Evolutionary conservation across 2,113 vertebrate genomes (phyloP).

Genomic region (Mesitornis unicolor): DNA sequence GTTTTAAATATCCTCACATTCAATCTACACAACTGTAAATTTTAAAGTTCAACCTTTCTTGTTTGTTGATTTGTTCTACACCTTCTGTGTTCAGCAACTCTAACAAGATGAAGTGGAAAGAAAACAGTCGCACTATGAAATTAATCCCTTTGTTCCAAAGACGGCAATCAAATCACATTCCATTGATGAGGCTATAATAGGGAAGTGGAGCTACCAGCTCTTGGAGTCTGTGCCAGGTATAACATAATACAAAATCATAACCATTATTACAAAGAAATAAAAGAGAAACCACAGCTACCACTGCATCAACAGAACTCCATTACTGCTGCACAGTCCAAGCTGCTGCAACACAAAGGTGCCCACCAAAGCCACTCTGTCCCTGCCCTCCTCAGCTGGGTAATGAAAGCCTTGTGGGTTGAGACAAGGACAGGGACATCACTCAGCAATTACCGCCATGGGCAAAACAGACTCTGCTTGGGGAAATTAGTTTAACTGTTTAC

Average conservation of each 20-base stretch:
- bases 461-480: too few relatives aligned
- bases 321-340: background rate
- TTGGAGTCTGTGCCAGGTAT: background rate
- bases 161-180: background rate
- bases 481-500: too few relatives aligned
- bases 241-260: background rate
- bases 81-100: background rate
- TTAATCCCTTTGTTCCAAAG: slow-evolving; percentile 9
- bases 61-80: background rate
- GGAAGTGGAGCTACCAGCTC: background rate
- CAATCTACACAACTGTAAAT: background rate
- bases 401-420: too few relatives aligned
- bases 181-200: background rate
- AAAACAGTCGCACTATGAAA: background rate
- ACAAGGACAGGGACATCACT: too few relatives aligned
- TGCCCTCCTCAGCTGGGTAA: too few relatives aligned
- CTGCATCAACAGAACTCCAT: background rate
- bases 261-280: background rate
- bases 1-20: too few relatives aligned
- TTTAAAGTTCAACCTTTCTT: background rate
- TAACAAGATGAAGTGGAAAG: background rate
- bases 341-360: background rate
- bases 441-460: too few relatives aligned
- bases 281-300: background rate
- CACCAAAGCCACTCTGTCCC: too few relatives aligned